A percentile compares a stretch with the other conserved stretches of the same genome.
phyloP scores from a whole-genome alignment of 2,797 vertebrate species.

The Xiphophorus birchmanni region DNA sequence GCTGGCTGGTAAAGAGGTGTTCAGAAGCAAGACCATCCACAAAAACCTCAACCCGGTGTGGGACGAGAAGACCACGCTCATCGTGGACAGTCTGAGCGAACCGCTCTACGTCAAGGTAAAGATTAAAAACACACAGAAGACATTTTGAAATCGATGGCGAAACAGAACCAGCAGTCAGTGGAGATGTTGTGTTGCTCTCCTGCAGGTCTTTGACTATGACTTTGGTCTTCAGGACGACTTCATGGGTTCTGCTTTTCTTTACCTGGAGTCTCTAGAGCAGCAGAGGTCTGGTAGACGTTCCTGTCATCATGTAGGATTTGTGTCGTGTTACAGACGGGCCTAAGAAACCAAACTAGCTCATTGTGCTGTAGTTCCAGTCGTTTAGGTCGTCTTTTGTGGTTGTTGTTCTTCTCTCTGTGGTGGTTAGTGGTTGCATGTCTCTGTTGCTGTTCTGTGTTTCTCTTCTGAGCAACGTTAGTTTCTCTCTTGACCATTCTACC shows the following conservation, averaged over 20 bases:
- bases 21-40: slow-evolving; percentile 91
- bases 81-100: slow-evolving; percentile 84
- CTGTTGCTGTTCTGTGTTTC: neutral
- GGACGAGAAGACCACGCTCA: slow-evolving; percentile 86
- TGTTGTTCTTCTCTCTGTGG: neutral
- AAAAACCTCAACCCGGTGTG: slow-evolving; percentile 95
- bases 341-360: neutral
- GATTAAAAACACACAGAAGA: neutral
- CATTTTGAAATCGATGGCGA: neutral
- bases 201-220: slow-evolving; percentile 95
- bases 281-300: slow-evolving; percentile 81
- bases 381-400: neutral
- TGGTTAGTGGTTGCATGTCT: neutral
- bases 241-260: slow-evolving; percentile 90
- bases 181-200: slow-evolving; percentile 3
- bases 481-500: neutral
- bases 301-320: neutral
- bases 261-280: slow-evolving; percentile 87
- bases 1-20: slow-evolving; percentile 89
- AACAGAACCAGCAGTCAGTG: neutral
- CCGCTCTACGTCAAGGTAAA: slow-evolving; percentile 90
- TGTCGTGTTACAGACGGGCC: neutral
- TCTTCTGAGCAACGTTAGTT: neutral
- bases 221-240: slow-evolving; percentile 96
- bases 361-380: neutral